Evolutionary conservation across 2,888 invertebrate genomes (phyloP).

Genomic region (Aporophyla nigra): DNA sequence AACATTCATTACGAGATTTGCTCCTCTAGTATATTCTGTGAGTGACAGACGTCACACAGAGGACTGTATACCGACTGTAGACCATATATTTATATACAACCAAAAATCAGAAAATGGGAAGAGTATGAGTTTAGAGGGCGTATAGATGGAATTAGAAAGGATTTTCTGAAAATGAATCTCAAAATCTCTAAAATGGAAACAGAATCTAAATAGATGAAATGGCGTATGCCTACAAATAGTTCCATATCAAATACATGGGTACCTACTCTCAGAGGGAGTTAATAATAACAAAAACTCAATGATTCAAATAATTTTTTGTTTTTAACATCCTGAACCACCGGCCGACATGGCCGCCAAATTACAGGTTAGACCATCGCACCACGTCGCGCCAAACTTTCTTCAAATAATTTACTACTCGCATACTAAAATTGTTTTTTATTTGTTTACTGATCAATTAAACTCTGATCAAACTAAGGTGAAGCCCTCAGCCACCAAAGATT

Average conservation of each 20-base stretch:
- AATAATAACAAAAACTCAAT: background rate
- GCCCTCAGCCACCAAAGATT: background rate
- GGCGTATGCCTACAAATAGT: background rate
- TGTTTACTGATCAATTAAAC: background rate
- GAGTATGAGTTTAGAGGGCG: background rate
- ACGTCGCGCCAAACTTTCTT: background rate
- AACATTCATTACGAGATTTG: too few relatives aligned
- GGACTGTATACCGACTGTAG: too few relatives aligned
- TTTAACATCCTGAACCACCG: background rate
- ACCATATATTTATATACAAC: background rate
- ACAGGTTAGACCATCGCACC: background rate
- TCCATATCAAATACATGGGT: background rate
- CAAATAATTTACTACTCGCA: background rate
- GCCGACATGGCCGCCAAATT: background rate
- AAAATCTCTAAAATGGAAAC: too few relatives aligned
- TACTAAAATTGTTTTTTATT: background rate
- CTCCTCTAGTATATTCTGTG: background rate
- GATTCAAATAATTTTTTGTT: background rate
- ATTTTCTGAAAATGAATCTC: background rate
- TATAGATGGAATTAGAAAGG: background rate
- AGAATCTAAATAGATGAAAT: background rate
- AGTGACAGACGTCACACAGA: background rate
- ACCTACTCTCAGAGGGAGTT: background rate
- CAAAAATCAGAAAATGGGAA: background rate
- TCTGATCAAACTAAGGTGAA: background rate